Conservation (phyloP, 2,888 invertebrate species). For the Pegoplata infirma region DNA sequence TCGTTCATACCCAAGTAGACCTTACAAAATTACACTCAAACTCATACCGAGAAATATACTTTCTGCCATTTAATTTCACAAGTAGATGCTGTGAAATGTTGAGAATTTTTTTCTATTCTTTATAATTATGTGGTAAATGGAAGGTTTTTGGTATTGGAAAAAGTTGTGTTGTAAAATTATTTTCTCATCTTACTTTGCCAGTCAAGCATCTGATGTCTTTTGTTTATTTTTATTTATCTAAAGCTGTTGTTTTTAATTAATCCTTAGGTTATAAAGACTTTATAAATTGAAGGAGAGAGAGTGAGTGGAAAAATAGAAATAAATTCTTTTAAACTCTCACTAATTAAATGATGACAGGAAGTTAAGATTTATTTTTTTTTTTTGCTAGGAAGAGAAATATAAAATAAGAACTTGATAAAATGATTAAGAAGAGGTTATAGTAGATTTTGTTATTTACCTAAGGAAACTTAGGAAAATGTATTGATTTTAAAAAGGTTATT, state of each 20-base stretch:
- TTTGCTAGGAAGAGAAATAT: not conserved
- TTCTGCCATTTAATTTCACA: not conserved
- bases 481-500: no score
- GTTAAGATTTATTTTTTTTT: conserved; percentile 23
- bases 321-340: conserved; percentile 12
- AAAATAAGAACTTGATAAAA: not conserved
- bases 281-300: conserved; percentile 25
- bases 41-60: not conserved
- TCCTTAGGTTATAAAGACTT: conserved; percentile 42
- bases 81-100: not conserved
- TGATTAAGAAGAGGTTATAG: no score
- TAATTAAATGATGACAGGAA: conserved; percentile 60
- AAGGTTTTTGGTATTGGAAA: no score
- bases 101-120: not conserved
- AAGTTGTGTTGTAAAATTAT: not conserved
- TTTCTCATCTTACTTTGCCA: not conserved
- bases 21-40: not conserved
- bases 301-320: conserved; percentile 12
- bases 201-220: not conserved
- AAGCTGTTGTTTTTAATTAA: conserved; percentile 55
- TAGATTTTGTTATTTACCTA: no score
- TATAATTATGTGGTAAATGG: not conserved
- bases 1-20: not conserved
- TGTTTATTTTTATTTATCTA: conserved; percentile 33
- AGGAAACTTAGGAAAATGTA: no score